phyloP scores from a whole-genome alignment of 1,140 invertebrate genomes.

The Procambarus virginalis region DNA sequence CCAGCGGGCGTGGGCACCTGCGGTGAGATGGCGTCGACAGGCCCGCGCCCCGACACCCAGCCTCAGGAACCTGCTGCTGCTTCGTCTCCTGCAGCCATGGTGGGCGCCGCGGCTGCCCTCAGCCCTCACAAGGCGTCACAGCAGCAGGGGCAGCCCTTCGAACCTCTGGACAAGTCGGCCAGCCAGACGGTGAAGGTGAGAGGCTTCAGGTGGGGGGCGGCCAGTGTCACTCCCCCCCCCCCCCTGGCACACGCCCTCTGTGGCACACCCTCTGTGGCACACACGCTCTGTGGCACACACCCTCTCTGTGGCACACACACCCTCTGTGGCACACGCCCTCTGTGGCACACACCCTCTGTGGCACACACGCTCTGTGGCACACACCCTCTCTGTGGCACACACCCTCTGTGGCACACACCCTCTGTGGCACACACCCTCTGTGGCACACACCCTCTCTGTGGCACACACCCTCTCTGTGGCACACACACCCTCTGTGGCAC shows the following conservation, averaged over 20 bases:
- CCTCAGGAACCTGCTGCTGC: constrained; percentile 27
- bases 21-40: constrained; percentile 46
- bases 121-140: constrained; percentile 44
- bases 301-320: no score
- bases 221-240: background rate
- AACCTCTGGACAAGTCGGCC: constrained; percentile 56
- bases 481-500: no score
- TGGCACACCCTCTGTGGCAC: no score
- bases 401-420: no score
- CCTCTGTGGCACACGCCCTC: no score
- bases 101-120: constrained; percentile 32
- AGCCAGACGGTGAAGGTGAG: constrained; percentile 63
- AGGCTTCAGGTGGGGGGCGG: background rate
- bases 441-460: no score
- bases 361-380: no score
- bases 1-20: constrained; percentile 36
- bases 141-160: constrained; percentile 55
- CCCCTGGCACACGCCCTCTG: background rate
- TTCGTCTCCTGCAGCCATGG: constrained; percentile 28
- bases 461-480: no score
- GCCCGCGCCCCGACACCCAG: constrained; percentile 55
- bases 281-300: no score
- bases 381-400: no score
- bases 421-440: no score
- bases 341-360: no score